Evolutionary conservation across 2,797 vertebrate genomes (phyloP).

Genomic region (Anas acuta): DNA sequence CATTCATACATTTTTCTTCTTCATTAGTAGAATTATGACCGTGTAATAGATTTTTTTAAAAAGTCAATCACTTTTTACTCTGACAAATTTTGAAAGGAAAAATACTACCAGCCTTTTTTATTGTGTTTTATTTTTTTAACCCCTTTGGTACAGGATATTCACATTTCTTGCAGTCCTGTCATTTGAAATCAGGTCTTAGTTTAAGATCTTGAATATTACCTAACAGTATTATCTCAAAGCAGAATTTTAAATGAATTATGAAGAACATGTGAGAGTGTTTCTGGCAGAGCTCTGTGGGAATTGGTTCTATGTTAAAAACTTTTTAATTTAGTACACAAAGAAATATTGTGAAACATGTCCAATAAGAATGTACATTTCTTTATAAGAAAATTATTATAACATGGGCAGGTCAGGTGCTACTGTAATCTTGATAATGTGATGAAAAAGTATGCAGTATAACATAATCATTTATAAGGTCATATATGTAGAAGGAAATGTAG

Average conservation of each 20-base stretch:
- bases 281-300: background rate
- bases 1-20: background rate
- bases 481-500: background rate
- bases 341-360: background rate
- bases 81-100: background rate
- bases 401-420: background rate
- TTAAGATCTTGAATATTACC: background rate
- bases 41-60: background rate
- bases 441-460: constrained; percentile 10
- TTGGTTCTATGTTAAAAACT: background rate
- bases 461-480: background rate
- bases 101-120: background rate
- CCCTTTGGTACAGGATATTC: background rate
- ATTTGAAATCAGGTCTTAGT: background rate
- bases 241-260: background rate
- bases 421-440: background rate
- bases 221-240: background rate
- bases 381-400: background rate
- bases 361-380: background rate
- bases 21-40: background rate
- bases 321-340: background rate
- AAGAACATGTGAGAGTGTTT: background rate
- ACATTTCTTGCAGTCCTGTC: background rate
- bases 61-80: background rate
- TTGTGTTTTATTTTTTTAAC: background rate